phyloP scores from a whole-genome alignment of 2,797 vertebrate genomes.

The Echiichthys vipera region DNA sequence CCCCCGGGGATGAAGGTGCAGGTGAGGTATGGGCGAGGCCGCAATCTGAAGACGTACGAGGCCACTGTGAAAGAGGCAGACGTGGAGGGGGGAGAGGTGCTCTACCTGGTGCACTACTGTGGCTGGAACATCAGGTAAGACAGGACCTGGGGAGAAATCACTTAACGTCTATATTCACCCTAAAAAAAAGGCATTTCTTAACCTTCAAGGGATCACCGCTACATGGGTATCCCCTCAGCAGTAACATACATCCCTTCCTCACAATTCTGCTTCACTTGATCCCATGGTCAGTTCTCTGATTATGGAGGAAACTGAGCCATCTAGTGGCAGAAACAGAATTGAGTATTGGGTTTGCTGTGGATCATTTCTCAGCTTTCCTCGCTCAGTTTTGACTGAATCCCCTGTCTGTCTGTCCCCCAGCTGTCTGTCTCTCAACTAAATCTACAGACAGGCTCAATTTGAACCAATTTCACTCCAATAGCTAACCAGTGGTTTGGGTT shows the following conservation, averaged over 20 bases:
- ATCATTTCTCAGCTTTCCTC: conserved; percentile 68
- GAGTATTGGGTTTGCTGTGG: conserved; percentile 60
- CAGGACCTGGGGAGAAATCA: conserved; percentile 84
- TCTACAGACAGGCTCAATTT: conserved; percentile 68
- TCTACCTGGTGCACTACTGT: conserved; percentile 93
- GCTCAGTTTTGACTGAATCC: conserved; percentile 72
- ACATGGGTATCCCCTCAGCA: conserved; percentile 67
- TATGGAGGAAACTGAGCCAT: conserved; percentile 73
- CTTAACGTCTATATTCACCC: conserved; percentile 80
- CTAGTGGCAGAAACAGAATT: conserved; percentile 81
- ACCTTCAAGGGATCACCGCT: conserved; percentile 65
- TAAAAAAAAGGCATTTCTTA: conserved; percentile 59
- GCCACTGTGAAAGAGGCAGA: conserved; percentile 91
- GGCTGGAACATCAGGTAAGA: conserved; percentile 92
- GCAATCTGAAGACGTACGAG: conserved; percentile 90
- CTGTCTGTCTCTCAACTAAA: conserved; percentile 73
- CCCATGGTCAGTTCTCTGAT: conserved; percentile 68
- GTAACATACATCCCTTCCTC: conserved; percentile 64
- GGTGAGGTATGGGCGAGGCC: conserved; percentile 91
- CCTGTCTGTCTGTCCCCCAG: conserved; percentile 79
- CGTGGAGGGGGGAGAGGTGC: conserved; percentile 90
- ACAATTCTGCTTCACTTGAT: conserved; percentile 70
- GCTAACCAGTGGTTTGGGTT: conserved; percentile 50
- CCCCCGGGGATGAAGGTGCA: conserved; percentile 92
- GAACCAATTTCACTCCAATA: conserved; percentile 31